Base-by-base conservation (phyloP, 2,113 vertebrate genomes). In the Menidia beryllina region DNA sequence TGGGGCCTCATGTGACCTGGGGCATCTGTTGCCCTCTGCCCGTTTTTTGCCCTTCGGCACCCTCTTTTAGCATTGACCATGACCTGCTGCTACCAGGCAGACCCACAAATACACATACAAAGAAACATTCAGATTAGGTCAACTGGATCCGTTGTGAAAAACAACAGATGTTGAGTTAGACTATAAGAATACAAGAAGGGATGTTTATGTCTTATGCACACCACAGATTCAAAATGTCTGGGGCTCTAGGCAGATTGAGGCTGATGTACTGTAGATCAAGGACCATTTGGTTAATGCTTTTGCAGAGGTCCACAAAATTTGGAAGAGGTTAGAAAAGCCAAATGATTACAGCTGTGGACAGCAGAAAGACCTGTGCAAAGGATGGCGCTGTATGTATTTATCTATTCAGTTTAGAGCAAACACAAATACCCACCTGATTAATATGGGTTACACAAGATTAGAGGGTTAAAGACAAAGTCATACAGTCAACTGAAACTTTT, bases 11-110 rank as follows among this genome's bases (percentile, higher is more conserved):
- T 50, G 57, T 69, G 48, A 84, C 85, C 86, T 49, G 62, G 75
- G 77, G 82, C 88, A 89, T 89, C 85, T 91, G 90, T 73, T 89
- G 80, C 69, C 71, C 88, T 72, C 60, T 65, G 60, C 79, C 50
- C 83, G 56, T 57, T 83, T 77, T 47, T 56, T 83, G 71, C 75
- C 88, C 84, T 70, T 83, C 64, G 53, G 54, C 10, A 5, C 45
- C 75, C 66, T 43, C 43, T 69, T 82, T 77, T 80, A 73, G 85
- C 68, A 79, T 11, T 75, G 73, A 30, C 70, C 60, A 21, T 85
- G 83, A 85, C 77, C 83, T 85, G 57, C 66, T 62, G 67, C 75
- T 59, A 43, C 69, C 63, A 47, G 53, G 69, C 62, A 63, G 27
- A 27, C 30, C 21, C n/a, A 77, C 20, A 62, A 48, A 57, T 23